Conservation (phyloP, 2,888 invertebrate species). For the Pomacea canaliculata region DNA sequence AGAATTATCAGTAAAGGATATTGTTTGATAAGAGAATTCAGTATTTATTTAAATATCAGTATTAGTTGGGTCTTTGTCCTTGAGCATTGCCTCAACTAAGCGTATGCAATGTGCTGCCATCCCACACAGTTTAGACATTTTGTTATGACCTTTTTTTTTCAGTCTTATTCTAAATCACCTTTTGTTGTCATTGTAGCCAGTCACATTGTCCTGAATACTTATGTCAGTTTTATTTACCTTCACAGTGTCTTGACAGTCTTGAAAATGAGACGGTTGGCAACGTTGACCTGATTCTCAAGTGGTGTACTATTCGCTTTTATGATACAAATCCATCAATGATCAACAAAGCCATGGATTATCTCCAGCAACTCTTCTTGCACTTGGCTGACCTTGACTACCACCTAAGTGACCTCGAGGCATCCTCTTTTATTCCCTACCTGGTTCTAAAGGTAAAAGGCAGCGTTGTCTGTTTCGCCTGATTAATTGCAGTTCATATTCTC, state of each 20-base stretch:
- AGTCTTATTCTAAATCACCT: too few relatives aligned
- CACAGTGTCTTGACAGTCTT: constrained; percentile 81
- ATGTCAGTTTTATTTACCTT: constrained; percentile 23
- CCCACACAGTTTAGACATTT: too few relatives aligned
- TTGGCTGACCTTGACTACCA: constrained; percentile 84
- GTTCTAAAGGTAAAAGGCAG: constrained; percentile 82
- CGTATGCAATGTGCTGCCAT: too few relatives aligned
- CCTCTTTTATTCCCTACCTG: constrained; percentile 94
- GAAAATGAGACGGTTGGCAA: constrained; percentile 87
- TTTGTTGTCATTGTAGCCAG: too few relatives aligned
- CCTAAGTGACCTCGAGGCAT: constrained; percentile 90
- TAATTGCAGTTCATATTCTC: background rate
- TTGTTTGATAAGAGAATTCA: too few relatives aligned
- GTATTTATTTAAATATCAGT: too few relatives aligned
- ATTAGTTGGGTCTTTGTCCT: too few relatives aligned
- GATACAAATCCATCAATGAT: constrained; percentile 98
- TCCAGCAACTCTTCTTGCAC: constrained; percentile 84
- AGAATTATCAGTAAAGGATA: too few relatives aligned
- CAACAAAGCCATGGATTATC: constrained; percentile 93
- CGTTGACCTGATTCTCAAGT: constrained; percentile 94
- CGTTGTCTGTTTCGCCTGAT: background rate
- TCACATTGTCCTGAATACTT: too few relatives aligned
- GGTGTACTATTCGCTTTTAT: constrained; percentile 96
- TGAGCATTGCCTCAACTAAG: too few relatives aligned
- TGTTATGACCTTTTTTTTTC: too few relatives aligned